Conservation (phyloP, 2,797 vertebrate genomes). For the Vespertilio murinus region DNA sequence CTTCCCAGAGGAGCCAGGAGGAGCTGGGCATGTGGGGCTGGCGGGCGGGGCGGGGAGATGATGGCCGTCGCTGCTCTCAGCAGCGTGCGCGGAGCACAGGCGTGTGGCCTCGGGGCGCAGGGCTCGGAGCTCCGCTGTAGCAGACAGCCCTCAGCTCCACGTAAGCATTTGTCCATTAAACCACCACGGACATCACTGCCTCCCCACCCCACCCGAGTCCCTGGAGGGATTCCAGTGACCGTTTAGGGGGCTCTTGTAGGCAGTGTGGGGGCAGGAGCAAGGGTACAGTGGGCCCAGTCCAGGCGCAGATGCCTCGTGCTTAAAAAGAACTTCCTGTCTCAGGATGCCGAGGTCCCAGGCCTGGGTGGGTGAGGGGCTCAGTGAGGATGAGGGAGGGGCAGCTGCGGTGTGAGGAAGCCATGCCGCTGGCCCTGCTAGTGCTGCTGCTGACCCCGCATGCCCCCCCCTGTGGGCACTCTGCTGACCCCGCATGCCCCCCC, state of each 20-base stretch:
- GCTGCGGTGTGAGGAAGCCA: neutral
- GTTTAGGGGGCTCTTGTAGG: neutral
- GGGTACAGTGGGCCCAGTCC: neutral
- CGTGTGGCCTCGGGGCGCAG: neutral
- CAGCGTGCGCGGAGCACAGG: too few species aligned
- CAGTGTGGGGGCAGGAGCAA: neutral
- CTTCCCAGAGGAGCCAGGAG: neutral
- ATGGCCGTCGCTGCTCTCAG: neutral
- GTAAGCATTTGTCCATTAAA: neutral
- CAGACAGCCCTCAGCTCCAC: neutral
- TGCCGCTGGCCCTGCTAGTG: fast-evolving
- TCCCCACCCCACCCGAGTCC: too few species aligned
- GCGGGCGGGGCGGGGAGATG: neutral
- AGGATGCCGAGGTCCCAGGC: neutral
- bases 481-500: too few species aligned
- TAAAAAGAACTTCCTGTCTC: neutral
- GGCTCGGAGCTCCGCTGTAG: neutral
- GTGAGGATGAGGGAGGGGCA: neutral
- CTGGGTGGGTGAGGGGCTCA: fast-evolving
- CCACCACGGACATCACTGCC: neutral
- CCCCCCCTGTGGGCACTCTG: too few species aligned
- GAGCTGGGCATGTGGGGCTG: neutral
- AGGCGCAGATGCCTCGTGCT: neutral
- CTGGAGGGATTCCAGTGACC: neutral
- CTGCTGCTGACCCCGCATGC: neutral